Evolutionary conservation across 2,113 vertebrate species (phyloP), one percentile per base, ranked within the genome.

Genomic region (Phaethon lepturus): DNA sequence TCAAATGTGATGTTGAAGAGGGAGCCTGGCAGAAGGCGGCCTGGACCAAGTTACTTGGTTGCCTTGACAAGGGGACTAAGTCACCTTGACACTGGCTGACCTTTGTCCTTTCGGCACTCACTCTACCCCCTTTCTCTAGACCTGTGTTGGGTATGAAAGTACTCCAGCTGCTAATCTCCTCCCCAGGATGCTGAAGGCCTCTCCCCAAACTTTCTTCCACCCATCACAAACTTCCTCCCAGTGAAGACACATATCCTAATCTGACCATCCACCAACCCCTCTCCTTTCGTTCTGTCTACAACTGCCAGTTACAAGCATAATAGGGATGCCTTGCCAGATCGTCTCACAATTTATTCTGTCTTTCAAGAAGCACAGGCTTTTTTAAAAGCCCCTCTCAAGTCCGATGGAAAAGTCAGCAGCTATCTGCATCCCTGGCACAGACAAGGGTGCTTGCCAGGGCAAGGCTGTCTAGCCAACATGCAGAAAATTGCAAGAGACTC

Each of bases 401-500:
- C 74, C 2, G 0, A 29, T 60, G 60, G 93, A 90, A 93, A 47
- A 95, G 29, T 82, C 49, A 78, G 69, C 40, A 95, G 52, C 49
- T 91, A 71, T 78, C 80, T 85, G 40, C 0, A 0, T 78, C 77
- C 80, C 80, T 91, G 66, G 93, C 49, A 88, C 58, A 90, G 55
- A 49, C 58, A 49, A 93, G 24, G 45, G 90, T 89, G 44, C 49
- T 88, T 96, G 62, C 92, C 77, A 72, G 90, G 93, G 66, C 90
- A 96, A 96, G 93, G 58, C 69, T 95, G 35, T 79, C 69, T 74
- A 90, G 71, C 77, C 95, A 95, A 90, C 67, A 63, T 19, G 64
- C 76, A 86, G 78, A 84, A 91, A 95, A 95, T 94, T 84, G 64
- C 60, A 86, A 86, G 52, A 78, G 59, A 40, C 67, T 96, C 88